Evolutionary conservation across 2,888 invertebrate genomes (phyloP), one percentile per base, ranked within the genome.

Genomic region (Tromatobia lineatoria): DNA sequence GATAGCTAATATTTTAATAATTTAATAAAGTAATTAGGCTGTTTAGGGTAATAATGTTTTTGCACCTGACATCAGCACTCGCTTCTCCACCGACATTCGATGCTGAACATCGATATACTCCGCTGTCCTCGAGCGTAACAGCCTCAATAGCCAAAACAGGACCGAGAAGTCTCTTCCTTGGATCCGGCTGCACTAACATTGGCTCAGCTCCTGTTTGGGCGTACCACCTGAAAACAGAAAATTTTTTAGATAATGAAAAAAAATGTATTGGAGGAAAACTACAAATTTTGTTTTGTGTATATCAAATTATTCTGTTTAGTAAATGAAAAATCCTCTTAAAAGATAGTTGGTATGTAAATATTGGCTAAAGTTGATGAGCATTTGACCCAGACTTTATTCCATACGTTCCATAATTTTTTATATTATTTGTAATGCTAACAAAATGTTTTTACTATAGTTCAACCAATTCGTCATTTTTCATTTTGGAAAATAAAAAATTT

Each of bases 111-210:
- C 96, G 95, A 92, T 96, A 97, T 59, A 95, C 93, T 4, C 96
- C 96, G 45, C 95, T 95, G 92, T 96, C 96, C 90, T 96, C 96
- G 18, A 95, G 94, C 1, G 96, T 96, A 13, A 96, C 96, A 7
- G 96, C 96, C 93, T 96, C 96, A 82, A 96, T 95, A 10, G 96
- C 96, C 66, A 96, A 91, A 34, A 96, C 96, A 0, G 96, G 96
- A 0, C 96, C 96, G 0, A 96, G 94, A 66, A 96, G 95, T 29
- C 96, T 94, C 38, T 95, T 95, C 82, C 96, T 94, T 0, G 96
- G 96, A 3, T 96, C 96, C 42, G 96, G 95, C 11, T 95, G 93
- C 11, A 96, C 95, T 52, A 96, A 94, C 90, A 95, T 94, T 1
- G 96, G 95, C 80, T 96, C 96, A 23, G 95, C 94, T 6, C 96